Evolutionary conservation across 2,113 vertebrate genomes (phyloP).

Genomic region (Pachyramphus minor): DNA sequence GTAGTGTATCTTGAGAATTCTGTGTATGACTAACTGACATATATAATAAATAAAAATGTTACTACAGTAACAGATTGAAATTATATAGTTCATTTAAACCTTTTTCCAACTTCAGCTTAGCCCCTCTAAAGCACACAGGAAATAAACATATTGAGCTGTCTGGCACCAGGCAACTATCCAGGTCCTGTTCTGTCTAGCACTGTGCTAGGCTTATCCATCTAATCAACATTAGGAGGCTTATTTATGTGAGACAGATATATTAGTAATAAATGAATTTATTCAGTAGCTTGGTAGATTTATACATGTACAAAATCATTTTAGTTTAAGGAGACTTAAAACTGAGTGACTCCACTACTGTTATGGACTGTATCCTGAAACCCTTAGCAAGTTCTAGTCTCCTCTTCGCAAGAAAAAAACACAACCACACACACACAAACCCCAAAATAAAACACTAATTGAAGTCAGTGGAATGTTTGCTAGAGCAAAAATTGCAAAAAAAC

Average conservation of each 20-base stretch:
- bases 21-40: constrained; percentile 74
- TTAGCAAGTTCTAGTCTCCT: neutral
- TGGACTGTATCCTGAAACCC: neutral
- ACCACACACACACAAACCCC: too few species aligned
- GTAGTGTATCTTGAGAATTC: constrained; percentile 58
- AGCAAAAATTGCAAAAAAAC: neutral
- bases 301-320: neutral
- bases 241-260: constrained; percentile 52
- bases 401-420: neutral
- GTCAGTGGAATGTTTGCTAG: neutral
- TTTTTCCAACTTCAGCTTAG: constrained; percentile 41
- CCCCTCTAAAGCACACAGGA: constrained; percentile 68
- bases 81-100: constrained; percentile 75
- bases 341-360: neutral
- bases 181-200: constrained; percentile 54
- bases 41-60: constrained; percentile 72
- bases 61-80: constrained; percentile 55
- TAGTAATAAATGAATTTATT: constrained; percentile 70
- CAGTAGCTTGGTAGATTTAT: constrained; percentile 57
- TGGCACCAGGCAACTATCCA: constrained; percentile 65
- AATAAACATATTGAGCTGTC: constrained; percentile 70
- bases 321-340: constrained; percentile 8
- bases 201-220: constrained; percentile 29
- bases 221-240: constrained; percentile 70
- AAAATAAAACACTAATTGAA: neutral